Base-by-base conservation (phyloP, 2,797 vertebrate genomes). In the Typhlichthys subterraneus region DNA sequence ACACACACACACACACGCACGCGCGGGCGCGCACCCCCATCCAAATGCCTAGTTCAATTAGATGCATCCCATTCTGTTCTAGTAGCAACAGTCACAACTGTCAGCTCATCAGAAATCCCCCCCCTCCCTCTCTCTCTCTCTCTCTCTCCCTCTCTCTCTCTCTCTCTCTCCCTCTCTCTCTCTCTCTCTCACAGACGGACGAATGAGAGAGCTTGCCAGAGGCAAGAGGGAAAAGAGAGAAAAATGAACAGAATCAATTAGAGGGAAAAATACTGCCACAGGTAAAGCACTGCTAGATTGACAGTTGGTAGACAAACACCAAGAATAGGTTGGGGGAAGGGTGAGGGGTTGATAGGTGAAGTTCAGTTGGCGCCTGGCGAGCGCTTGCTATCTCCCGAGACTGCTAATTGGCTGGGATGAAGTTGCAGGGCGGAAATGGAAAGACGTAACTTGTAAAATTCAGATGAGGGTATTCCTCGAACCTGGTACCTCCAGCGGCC, bases 41-140 rank as follows among this genome's bases (percentile, higher is more conserved):
- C 54, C 33, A 29, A 11, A 61, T n/a, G 9, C 61, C 51, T 54
- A 5, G 76, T 82, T 87, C 83, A 85, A 85, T 87, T 85, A 83
- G 72, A 79, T 45, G 74, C 80, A 85, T 88, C 79, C 33, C 70
- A 79, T 86, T 87, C 81, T 87, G 81, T 84, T 84, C 67, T 80
- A 81, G 72, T 81, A 76, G 66, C 68, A 72, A 23, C 76, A 83
- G 80, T 83, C 83, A 86, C 83, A 78, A 70, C 76, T 77, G 77
- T 85, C 67, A 73, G 64, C 70, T 56, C 67, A 59, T 82, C 77
- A 72, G 68, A 70, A 69, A 76, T 84, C 80, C 73, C 80, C 81
- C 79, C 73, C 77, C 80, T 79, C 63, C 67, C 45, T 69, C 33
- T 17, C 15, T 17, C 15, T 17, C 15, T 17, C 15, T 17, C 15